A percentile compares a stretch with the other conserved stretches of the same genome.
Evolutionary conservation across 2,888 invertebrate genomes (phyloP).

Genomic region (Thera britannica): DNA sequence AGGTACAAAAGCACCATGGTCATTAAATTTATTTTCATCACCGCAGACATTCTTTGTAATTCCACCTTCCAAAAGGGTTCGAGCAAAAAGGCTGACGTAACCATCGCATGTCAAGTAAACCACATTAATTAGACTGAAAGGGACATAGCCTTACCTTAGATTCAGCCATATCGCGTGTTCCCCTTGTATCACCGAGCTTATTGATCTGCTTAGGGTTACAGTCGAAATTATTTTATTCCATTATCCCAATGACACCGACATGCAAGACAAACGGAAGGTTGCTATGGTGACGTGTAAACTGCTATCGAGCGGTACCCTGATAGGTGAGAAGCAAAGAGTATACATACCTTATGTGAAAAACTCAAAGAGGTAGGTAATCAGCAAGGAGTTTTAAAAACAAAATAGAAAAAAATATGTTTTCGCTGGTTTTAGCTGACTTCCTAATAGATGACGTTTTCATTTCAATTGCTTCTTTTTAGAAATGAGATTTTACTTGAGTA

Average conservation of each 20-base stretch:
- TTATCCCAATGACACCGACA: conserved; percentile 66
- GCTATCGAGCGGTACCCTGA: conserved; percentile 23
- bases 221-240: conserved; percentile 76
- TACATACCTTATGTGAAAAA: too few relatives aligned
- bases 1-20: conserved; percentile 4
- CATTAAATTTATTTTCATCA: conserved; percentile 16
- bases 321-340: not conserved
- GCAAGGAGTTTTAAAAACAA: too few relatives aligned
- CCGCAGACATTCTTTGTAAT: conserved; percentile 22
- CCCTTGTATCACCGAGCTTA: conserved; percentile 71
- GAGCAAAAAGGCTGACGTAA: conserved; percentile 36
- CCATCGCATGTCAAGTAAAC: conserved; percentile 67
- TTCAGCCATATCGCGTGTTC: conserved; percentile 78
- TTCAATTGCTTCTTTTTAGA: too few relatives aligned
- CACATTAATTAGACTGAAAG: conserved; percentile 73
- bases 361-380: too few relatives aligned
- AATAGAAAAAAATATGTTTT: too few relatives aligned
- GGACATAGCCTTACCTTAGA: conserved; percentile 70
- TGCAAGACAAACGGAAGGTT: conserved; percentile 62
- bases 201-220: conserved; percentile 69
- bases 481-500: too few relatives aligned
- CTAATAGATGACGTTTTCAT: too few relatives aligned
- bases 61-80: conserved; percentile 30
- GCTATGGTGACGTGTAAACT: conserved; percentile 62
- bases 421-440: too few relatives aligned